phyloP scores from a whole-genome alignment of 2,113 vertebrate species.

The Chinchilla lanigera region DNA sequence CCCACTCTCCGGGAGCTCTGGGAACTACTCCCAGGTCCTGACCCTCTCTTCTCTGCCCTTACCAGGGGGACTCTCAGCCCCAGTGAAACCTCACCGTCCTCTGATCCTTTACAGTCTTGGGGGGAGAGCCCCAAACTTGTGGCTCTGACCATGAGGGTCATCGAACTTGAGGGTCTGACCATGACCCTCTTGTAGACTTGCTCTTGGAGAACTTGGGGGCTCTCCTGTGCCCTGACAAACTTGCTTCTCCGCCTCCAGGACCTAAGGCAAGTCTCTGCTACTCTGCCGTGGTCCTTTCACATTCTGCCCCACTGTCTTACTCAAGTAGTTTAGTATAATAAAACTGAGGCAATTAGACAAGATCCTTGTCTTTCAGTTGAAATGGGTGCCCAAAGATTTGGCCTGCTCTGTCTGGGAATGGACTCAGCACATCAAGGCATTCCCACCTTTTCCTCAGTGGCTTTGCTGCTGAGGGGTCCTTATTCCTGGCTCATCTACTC shows the following conservation, averaged over 20 bases:
- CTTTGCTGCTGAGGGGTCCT: neutral
- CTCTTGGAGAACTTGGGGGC: neutral
- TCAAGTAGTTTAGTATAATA: neutral
- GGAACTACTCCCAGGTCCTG: neutral
- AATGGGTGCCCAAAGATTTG: neutral
- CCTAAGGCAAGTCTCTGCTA: neutral
- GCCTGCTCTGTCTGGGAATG: neutral
- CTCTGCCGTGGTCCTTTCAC: neutral
- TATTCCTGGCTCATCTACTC: neutral
- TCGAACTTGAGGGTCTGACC: neutral
- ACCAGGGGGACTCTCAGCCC: neutral
- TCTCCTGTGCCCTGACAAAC: neutral
- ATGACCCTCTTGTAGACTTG: neutral
- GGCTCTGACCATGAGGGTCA: neutral
- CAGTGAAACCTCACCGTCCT: neutral
- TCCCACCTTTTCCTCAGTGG: neutral
- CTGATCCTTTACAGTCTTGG: neutral
- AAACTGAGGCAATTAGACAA: neutral
- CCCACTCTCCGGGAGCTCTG: neutral
- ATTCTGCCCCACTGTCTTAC: neutral
- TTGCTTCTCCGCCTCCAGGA: neutral
- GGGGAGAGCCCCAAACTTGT: neutral
- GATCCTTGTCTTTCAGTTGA: neutral
- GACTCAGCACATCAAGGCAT: neutral
- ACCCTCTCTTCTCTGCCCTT: neutral